A percentile compares a stretch with the other conserved stretches of the same genome.
These are phyloP conservation scores for Bucco capensis DNA, from an alignment of 2,113 vertebrate species.

Conservation along the genomic window DNA sequence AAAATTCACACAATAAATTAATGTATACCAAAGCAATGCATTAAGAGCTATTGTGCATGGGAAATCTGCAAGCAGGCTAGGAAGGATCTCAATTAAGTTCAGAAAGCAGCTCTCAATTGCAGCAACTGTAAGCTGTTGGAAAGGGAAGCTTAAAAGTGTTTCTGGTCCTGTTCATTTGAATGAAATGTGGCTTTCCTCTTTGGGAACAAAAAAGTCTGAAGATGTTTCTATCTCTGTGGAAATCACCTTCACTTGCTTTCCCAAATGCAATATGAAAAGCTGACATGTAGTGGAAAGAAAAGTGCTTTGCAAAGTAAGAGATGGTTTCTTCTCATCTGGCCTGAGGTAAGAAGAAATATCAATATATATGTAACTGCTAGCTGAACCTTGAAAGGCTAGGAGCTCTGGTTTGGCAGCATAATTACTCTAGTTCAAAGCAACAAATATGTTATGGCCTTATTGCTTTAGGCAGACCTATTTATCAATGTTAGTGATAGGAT, in stretches of 20 bases:
- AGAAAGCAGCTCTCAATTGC: not conserved
- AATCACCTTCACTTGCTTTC: not conserved
- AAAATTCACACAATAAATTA: not conserved
- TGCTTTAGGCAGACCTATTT: constrained; percentile 44
- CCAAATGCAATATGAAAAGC: not conserved
- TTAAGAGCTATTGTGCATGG: not conserved
- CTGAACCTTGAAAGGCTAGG: constrained; percentile 14
- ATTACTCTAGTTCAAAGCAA: constrained; percentile 37
- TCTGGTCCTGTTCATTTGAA: not conserved
- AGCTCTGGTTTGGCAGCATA: constrained; percentile 31
- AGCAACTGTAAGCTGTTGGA: not conserved
- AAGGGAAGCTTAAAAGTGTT: not conserved
- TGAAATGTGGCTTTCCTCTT: not conserved
- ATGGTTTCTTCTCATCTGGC: not conserved
- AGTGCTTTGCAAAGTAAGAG: constrained; percentile 9
- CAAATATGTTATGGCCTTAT: constrained; percentile 25
- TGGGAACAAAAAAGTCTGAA: not conserved
- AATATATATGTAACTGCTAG: constrained; percentile 30
- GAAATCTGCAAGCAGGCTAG: not conserved
- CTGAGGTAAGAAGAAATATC: constrained; percentile 45
- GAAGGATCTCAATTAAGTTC: not conserved
- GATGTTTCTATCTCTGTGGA: not conserved
- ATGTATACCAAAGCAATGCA: not conserved
- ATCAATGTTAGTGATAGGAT: constrained; percentile 12
- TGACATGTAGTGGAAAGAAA: not conserved